Evolutionary conservation across 2,113 vertebrate species (phyloP).

Genomic region (Charina bottae): DNA sequence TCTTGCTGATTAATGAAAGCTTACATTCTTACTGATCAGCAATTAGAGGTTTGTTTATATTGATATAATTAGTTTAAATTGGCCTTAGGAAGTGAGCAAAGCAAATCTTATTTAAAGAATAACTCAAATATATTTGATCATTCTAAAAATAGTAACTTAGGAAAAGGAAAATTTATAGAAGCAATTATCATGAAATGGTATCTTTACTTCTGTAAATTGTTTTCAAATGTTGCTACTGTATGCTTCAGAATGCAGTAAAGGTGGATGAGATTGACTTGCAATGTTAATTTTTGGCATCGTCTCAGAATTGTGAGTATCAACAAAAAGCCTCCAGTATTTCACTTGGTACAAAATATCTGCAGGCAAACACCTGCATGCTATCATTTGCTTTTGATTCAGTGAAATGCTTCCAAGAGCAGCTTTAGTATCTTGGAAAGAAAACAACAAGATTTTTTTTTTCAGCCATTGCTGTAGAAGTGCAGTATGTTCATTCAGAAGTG

Average conservation of each 20-base stretch:
- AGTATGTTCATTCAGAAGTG: neutral
- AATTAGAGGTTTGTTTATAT: neutral
- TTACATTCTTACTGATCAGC: neutral
- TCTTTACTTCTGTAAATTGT: neutral
- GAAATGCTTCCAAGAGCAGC: slow-evolving; percentile 10
- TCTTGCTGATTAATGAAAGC: neutral
- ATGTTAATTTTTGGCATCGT: slow-evolving; percentile 18
- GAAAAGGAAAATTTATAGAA: fast-evolving
- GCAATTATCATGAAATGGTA: neutral
- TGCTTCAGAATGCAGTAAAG: neutral
- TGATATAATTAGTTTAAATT: neutral
- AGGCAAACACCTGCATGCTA: fast-evolving
- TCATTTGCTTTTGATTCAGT: slow-evolving; percentile 4
- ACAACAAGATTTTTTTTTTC: neutral
- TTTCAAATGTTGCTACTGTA: neutral
- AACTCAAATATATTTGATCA: neutral
- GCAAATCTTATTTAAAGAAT: neutral
- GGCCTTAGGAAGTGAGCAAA: neutral
- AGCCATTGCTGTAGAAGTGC: neutral
- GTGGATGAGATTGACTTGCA: neutral
- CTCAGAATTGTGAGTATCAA: slow-evolving; percentile 11
- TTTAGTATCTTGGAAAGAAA: slow-evolving; percentile 34
- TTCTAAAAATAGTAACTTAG: slow-evolving; percentile 20
- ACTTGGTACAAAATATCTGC: slow-evolving; percentile 8
- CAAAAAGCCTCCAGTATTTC: neutral